These are phyloP conservation scores for Holcopasites calliopsidis DNA, from an alignment of 1,140 invertebrate species.

Conservation along the genomic window DNA sequence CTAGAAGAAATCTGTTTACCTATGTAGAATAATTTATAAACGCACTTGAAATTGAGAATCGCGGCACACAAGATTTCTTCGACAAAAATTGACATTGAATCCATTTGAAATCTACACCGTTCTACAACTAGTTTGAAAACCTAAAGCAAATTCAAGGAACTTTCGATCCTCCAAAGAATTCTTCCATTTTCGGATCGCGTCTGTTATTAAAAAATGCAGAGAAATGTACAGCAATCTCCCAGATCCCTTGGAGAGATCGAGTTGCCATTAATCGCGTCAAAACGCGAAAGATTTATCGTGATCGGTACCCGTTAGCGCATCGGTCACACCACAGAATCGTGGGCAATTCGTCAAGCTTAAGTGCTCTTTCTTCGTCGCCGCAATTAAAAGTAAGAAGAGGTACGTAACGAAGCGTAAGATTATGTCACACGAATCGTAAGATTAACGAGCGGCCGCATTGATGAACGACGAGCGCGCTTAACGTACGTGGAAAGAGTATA, in stretches of 20 bases:
- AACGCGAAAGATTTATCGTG: slow-evolving; percentile 18
- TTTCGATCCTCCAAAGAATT: background rate
- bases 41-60: no score
- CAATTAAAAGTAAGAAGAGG: slow-evolving; percentile 31
- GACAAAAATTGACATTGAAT: no score
- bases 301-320: slow-evolving; percentile 1
- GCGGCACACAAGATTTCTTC: no score
- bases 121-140: no score
- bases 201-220: background rate
- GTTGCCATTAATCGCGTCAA: slow-evolving; percentile 24
- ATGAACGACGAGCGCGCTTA: slow-evolving; percentile 4
- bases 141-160: background rate
- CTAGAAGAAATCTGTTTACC: no score
- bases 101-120: no score
- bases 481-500: background rate
- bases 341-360: slow-evolving; percentile 40
- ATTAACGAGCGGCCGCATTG: slow-evolving; percentile 28
- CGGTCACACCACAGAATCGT: slow-evolving; percentile 14
- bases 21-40: no score
- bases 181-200: background rate
- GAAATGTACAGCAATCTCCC: background rate
- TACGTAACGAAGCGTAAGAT: slow-evolving; percentile 19
- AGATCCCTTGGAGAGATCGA: background rate
- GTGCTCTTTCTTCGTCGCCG: background rate
- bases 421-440: slow-evolving; percentile 12